Conservation (phyloP, 2,888 invertebrate genomes). For the Chrysina gloriosa region DNA sequence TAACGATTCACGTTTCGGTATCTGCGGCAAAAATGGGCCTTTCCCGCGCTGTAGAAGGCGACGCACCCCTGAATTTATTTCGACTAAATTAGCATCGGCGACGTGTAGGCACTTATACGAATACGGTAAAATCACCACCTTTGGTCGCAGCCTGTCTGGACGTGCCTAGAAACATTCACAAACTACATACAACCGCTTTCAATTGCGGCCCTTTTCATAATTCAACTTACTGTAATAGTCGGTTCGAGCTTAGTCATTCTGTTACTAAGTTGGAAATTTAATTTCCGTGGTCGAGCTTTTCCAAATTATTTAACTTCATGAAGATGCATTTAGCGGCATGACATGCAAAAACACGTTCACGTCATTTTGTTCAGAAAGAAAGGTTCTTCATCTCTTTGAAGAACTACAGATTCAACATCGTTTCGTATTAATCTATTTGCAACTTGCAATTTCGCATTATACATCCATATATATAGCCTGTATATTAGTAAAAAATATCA, state of each 20-base stretch:
- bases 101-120: conserved; percentile 5
- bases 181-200: conserved; percentile 24
- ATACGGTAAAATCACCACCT: neutral
- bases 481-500: too few relatives aligned
- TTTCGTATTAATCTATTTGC: too few relatives aligned
- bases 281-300: neutral
- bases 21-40: conserved; percentile 35
- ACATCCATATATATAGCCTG: too few relatives aligned
- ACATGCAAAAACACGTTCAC: neutral
- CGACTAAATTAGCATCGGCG: conserved; percentile 27
- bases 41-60: neutral
- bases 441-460: too few relatives aligned
- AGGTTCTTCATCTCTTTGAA: neutral
- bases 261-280: conserved; percentile 31
- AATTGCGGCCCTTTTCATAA: conserved; percentile 27
- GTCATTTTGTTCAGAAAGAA: neutral
- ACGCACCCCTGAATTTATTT: conserved; percentile 25
- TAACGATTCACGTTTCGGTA: conserved; percentile 38
- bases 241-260: conserved; percentile 11
- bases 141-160: conserved; percentile 38
- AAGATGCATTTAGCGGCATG: neutral
- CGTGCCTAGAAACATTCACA: conserved; percentile 35
- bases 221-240: conserved; percentile 31
- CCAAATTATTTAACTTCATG: conserved; percentile 14
- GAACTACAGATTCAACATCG: too few relatives aligned